These are phyloP conservation scores for Aradophagus sp. DNA, from an alignment of 1,140 invertebrate species.

Conservation along the genomic window DNA sequence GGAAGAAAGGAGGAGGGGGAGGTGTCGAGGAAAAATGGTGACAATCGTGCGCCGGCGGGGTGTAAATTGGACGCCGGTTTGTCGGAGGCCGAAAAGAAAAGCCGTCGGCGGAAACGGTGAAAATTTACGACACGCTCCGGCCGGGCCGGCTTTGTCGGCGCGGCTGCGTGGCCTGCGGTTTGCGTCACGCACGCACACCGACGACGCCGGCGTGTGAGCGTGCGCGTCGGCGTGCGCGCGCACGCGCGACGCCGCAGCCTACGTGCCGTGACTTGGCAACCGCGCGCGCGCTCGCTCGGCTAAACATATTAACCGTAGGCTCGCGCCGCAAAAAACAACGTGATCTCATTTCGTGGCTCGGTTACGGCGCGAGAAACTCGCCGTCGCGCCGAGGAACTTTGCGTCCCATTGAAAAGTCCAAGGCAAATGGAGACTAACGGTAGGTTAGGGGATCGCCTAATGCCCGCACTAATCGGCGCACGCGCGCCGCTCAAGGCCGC, in stretches of 20 bases:
- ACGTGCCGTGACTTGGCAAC: conserved; percentile 69
- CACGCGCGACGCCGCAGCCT: conserved; percentile 49
- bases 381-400: conserved; percentile 46
- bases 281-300: conserved; percentile 61
- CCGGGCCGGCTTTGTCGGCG: conserved; percentile 43
- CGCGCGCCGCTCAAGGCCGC: conserved; percentile 17
- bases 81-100: conserved; percentile 35
- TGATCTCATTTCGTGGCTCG: conserved; percentile 72
- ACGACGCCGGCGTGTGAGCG: conserved; percentile 13
- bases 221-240: conserved; percentile 8
- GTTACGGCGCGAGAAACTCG: conserved; percentile 66
- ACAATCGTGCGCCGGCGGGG: conserved; percentile 3
- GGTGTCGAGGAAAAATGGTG: neutral
- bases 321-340: conserved; percentile 74
- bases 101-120: conserved; percentile 61
- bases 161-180: conserved; percentile 57
- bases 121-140: conserved; percentile 67
- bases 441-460: conserved; percentile 13
- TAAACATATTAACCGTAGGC: conserved; percentile 75
- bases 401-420: conserved; percentile 59
- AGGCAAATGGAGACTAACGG: conserved; percentile 21
- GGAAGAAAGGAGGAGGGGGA: neutral
- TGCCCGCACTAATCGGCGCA: conserved; percentile 13
- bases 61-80: conserved; percentile 16
- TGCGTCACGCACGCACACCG: conserved; percentile 61